Evolutionary conservation across 2,888 invertebrate genomes (phyloP).

Genomic region (Meandrusa payeni): DNA sequence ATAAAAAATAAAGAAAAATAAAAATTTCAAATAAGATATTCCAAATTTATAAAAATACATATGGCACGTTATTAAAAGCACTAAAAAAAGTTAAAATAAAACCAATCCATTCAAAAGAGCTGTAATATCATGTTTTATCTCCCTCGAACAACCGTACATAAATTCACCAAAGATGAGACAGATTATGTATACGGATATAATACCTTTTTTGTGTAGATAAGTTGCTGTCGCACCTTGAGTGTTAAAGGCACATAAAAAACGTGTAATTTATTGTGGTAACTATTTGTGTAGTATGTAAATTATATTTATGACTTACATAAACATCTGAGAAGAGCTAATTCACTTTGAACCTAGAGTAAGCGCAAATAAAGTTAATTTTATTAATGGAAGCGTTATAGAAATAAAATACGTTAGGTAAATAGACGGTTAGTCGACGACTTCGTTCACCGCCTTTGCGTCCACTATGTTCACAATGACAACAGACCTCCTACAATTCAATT

Average conservation of each 20-base stretch:
- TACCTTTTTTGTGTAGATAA: too few relatives aligned
- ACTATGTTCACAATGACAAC: too few relatives aligned
- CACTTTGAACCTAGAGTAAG: conserved; percentile 3
- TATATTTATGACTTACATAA: conserved; percentile 6
- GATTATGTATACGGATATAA: conserved; percentile 3
- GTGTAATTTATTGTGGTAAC: conserved; percentile 8
- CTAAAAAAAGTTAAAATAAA: too few relatives aligned
- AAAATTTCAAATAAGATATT: conserved; percentile 25
- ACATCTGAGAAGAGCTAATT: conserved; percentile 8
- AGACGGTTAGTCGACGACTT: too few relatives aligned
- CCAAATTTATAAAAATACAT: conserved; percentile 8
- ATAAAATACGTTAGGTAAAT: too few relatives aligned
- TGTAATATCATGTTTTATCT: background rate
- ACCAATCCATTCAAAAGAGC: too few relatives aligned
- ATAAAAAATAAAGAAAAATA: conserved; percentile 30
- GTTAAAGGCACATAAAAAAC: conserved; percentile 8
- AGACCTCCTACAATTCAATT: too few relatives aligned
- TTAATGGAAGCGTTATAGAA: too few relatives aligned
- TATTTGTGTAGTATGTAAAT: conserved; percentile 12
- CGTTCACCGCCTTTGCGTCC: too few relatives aligned
- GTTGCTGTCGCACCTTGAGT: conserved; percentile 5
- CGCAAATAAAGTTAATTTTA: conserved; percentile 21
- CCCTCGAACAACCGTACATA: background rate
- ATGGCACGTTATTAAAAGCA: conserved; percentile 16
- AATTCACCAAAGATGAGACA: background rate